Evolutionary conservation across 2,797 vertebrate species (phyloP), one percentile per base, ranked within the genome.

Genomic region (Potorous gilbertii): DNA sequence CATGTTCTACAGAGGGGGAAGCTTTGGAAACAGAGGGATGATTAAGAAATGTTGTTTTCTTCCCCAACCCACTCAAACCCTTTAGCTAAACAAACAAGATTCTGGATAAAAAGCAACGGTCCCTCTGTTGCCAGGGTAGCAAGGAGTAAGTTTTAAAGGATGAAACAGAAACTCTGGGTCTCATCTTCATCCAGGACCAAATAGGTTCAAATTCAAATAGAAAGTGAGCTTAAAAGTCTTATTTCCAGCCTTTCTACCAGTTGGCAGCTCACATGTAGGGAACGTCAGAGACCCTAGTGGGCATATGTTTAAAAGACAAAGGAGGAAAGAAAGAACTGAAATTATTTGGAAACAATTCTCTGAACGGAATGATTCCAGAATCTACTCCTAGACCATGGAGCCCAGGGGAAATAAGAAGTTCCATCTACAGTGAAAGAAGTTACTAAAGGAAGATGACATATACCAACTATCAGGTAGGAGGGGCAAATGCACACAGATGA

Each of bases 51-150:
- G 50, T 40, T 93, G 50, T 54, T 95, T 90, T 96, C 92, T 54
- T 87, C 28, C n/a, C 9, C 6, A 66, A 92, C 54, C n/a, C 90
- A 59, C 92, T 94, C 96, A 74, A 95, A 95, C 57, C 96, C 52
- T 97, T 87, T 96, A 90, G 57, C 93, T 96, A 96, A 91, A 57
- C 92, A 94, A 96, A 92, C 90, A 93, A 54, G 91, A 55, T 90
- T 94, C 62, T 81, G 29, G 52, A 89, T 94, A 90, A 95, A 95
- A 95, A 81, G 52, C 16, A 92, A 40, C 5, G 94, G 50, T 10
- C 54, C 9, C 28, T 90, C 0, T 16, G 1, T 90, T 55, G 56
- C 90, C 55, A 29, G 24, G 91, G 56, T 4, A 52, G 8, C 11
- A 16, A 55, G 50, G 92, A 96, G 92, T 92, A 91, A 66, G 66